Evolutionary conservation across 2,113 vertebrate species (phyloP).

Genomic region (Andinoacara biseriatus): DNA sequence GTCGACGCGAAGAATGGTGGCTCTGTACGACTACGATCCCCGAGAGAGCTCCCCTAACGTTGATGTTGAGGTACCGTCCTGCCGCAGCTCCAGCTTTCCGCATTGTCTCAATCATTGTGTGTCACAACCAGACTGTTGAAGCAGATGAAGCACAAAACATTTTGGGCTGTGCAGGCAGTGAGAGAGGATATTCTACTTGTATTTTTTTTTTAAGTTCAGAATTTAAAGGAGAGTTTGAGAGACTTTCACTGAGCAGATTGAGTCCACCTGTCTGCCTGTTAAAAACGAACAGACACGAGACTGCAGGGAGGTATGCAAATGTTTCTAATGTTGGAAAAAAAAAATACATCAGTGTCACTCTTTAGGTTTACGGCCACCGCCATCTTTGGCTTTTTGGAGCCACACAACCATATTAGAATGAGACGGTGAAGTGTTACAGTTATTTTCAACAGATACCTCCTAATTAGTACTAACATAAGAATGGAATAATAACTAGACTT

Average conservation of each 20-base stretch:
- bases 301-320: neutral
- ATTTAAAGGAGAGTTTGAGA: constrained; percentile 6
- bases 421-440: neutral
- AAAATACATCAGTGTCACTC: neutral
- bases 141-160: neutral
- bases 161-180: neutral
- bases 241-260: neutral
- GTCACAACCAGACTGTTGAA: constrained; percentile 22
- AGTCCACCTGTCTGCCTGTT: neutral
- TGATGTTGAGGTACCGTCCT: constrained; percentile 89
- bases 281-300: neutral
- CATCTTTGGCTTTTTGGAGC: neutral
- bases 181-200: neutral
- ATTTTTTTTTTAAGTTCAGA: neutral
- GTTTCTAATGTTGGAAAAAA: neutral
- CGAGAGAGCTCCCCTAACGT: constrained; percentile 96
- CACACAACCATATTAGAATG: neutral
- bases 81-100: neutral
- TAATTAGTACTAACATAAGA: too few species aligned
- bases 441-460: neutral
- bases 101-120: constrained; percentile 20
- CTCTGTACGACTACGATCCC: constrained; percentile 95
- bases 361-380: neutral
- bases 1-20: constrained; percentile 90
- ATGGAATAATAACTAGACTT: too few species aligned